Percentiles rank a stretch among this genome's conserved stretches.
These are phyloP conservation scores for Holothuria scabra DNA, from an alignment of 53 echinoderm and acorn worm species.

Conservation along the genomic window DNA sequence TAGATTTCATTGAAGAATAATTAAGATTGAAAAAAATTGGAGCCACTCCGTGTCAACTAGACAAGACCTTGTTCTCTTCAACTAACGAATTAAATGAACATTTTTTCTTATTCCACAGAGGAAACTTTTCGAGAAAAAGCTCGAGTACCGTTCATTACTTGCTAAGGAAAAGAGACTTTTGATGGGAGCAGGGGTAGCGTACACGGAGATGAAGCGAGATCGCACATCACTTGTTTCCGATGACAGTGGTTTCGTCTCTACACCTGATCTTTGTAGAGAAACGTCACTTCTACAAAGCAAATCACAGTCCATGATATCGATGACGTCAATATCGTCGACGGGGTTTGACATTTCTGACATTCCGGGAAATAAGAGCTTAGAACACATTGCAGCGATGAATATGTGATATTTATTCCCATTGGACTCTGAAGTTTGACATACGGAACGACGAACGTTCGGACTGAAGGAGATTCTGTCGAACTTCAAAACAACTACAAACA, in stretches of 20 bases:
- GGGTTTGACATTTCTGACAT: slow-evolving; percentile 87
- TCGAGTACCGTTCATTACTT: slow-evolving; percentile 81
- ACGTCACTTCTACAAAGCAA: slow-evolving; percentile 67
- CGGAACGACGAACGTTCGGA: not conserved
- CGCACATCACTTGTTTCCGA: slow-evolving; percentile 75
- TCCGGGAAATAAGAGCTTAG: slow-evolving; percentile 89
- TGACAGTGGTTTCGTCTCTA: slow-evolving; percentile 82
- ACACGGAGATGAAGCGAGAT: slow-evolving; percentile 58
- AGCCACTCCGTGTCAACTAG: not conserved
- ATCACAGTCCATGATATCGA: slow-evolving; percentile 69
- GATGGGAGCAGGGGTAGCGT: slow-evolving; percentile 54
- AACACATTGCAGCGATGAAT: slow-evolving; percentile 83
- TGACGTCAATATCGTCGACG: slow-evolving; percentile 84
- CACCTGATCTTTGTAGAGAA: slow-evolving; percentile 26
- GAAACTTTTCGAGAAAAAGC: slow-evolving; percentile 89
- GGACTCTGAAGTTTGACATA: not conserved
- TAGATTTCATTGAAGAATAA: not conserved
- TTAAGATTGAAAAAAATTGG: not conserved
- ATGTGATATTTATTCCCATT: slow-evolving; percentile 49
- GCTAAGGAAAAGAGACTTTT: slow-evolving; percentile 82
- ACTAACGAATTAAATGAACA: not conserved
- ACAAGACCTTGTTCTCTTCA: not conserved
- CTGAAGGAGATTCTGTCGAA: no score
- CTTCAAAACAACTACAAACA: no score
- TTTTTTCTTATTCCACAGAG: slow-evolving; percentile 57